Base-by-base conservation (phyloP, 2,797 vertebrate species). In the Mus caroli region DNA sequence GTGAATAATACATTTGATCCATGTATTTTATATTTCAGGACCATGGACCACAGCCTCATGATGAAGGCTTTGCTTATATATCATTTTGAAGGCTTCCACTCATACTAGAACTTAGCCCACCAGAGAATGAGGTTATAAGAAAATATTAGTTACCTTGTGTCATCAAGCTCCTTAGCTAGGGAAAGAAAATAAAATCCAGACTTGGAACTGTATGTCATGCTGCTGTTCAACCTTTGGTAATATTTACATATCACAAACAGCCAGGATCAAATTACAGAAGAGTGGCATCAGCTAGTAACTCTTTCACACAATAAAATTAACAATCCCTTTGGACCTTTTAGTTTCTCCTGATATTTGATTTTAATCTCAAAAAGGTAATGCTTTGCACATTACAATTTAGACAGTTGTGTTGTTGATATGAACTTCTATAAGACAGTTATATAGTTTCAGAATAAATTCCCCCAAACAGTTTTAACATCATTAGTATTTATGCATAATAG, bases 391-490 rank as follows among this genome's bases (percentile, higher is more conserved):
- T 94, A 83, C 1, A 92, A 90, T 88, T 67, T 85, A 13, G 78
- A 0, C 11, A 43, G 4, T 2, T 54, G 4, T 50, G 8, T 69
- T 90, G 64, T 6, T 37, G 26, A 88, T 73, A 37, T 6, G 88
- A n/a, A 71, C 52, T 92, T 92, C 22, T 82, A 82, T n/a, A 92
- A 79, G 15, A 60, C 82, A 84, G n/a, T 11, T 84, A 2, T 75
- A 11, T n/a, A 79, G 54, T 94, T 87, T 75, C 43, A 88, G 4
- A 90, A 56, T 4, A 43, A 34, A 14, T 11, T 86, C 71, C 90
- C 26, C 89, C 28, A 94, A 95, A 92, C 76, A 91, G 89, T 83
- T 79, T 78, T 83, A 90, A 40, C 46, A 77, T 5, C 31, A 67
- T 50, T 40, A 60, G 58, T 50, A 77, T 54, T 54, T 86, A 58